A percentile compares a stretch with the other conserved stretches of the same genome.
Conservation (phyloP, 1,140 invertebrate genomes). For the Drosophila guanche region DNA sequence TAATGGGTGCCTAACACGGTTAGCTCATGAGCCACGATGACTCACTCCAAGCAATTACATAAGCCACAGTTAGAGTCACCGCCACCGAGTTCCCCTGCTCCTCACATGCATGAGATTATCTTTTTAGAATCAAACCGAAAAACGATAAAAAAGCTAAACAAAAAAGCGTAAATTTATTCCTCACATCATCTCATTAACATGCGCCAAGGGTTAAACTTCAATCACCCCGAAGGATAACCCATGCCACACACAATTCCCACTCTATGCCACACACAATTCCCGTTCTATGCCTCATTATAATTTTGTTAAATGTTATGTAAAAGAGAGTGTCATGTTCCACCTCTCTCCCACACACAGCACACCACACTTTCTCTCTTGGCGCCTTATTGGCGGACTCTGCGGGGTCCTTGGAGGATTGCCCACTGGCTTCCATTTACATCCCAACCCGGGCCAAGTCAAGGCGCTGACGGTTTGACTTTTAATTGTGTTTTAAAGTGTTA, state of each 20-base stretch:
- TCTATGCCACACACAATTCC: not conserved
- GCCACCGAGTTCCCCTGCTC: too few relatives aligned
- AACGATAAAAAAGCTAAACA: slow-evolving; percentile 27
- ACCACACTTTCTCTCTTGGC: slow-evolving; percentile 27
- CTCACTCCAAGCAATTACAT: slow-evolving; percentile 35
- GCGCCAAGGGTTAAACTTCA: slow-evolving; percentile 52
- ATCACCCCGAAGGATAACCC: not conserved
- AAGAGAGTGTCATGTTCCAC: slow-evolving; percentile 57
- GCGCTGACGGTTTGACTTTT: slow-evolving; percentile 73
- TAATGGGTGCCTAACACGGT: slow-evolving; percentile 68
- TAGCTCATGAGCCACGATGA: slow-evolving; percentile 35
- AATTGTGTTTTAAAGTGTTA: slow-evolving; percentile 80
- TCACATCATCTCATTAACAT: slow-evolving; percentile 69
- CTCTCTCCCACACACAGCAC: not conserved
- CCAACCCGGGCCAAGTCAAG: slow-evolving; percentile 7
- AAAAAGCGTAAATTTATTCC: slow-evolving; percentile 14
- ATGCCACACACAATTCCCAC: not conserved
- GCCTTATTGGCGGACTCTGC: slow-evolving; percentile 64
- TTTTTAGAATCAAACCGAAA: slow-evolving; percentile 25
- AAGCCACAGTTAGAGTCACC: slow-evolving; percentile 36
- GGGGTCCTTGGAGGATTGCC: slow-evolving; percentile 68
- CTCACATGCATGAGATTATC: slow-evolving; percentile 12
- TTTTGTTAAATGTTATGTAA: slow-evolving; percentile 82
- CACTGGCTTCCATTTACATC: slow-evolving; percentile 70
- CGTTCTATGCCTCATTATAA: slow-evolving; percentile 60